These are phyloP conservation scores for Chelonia mydas DNA, from an alignment of 2,797 vertebrate genomes.

Conservation along the genomic window DNA sequence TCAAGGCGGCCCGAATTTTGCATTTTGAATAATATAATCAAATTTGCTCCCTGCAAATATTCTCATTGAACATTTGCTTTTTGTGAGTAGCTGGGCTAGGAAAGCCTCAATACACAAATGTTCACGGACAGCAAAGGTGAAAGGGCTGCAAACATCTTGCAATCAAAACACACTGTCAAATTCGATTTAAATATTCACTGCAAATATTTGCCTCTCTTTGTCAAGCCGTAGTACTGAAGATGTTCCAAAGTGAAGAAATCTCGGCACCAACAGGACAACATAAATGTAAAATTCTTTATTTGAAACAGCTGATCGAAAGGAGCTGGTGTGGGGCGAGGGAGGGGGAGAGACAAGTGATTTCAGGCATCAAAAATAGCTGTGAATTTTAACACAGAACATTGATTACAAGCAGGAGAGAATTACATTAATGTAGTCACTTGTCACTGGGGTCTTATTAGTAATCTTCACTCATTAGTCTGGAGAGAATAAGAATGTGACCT, in stretches of 20 bases:
- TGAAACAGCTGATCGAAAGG: fast-evolving
- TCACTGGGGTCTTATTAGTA: conserved; percentile 60
- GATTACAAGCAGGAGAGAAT: conserved; percentile 58
- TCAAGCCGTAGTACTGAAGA: fast-evolving
- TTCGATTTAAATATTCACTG: neutral
- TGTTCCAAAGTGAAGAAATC: neutral
- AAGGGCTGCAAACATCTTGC: neutral
- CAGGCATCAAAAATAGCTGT: fast-evolving
- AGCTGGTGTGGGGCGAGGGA: neutral
- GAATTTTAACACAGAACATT: conserved; percentile 35
- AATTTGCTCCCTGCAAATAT: fast-evolving
- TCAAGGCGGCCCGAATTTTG: fast-evolving
- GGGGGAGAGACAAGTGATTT: neutral
- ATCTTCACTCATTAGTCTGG: conserved; percentile 62
- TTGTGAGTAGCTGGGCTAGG: neutral
- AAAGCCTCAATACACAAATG: fast-evolving
- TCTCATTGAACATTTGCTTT: fast-evolving
- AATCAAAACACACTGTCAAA: neutral
- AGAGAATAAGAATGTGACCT: conserved; percentile 63
- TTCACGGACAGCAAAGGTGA: neutral
- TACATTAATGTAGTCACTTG: conserved; percentile 68
- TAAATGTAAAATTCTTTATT: neutral
- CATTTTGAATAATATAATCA: fast-evolving
- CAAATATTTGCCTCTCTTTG: neutral
- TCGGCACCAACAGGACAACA: fast-evolving